Base-by-base conservation (phyloP, 2,888 invertebrate species). In the Rugalucina vietnamica region DNA sequence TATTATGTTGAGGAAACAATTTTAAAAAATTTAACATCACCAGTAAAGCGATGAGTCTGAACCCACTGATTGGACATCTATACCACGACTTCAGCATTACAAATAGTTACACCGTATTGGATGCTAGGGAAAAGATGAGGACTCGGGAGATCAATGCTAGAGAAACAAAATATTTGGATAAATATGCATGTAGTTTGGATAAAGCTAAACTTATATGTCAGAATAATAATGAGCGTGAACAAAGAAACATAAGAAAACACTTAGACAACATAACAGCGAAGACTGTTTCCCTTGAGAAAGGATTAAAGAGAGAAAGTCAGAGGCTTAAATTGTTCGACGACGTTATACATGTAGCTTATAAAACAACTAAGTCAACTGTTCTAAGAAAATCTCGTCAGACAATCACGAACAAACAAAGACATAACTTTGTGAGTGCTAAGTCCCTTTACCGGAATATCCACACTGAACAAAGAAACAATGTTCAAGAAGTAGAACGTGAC, bases 91-190 rank as follows among this genome's bases (percentile, higher is more conserved):
- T 79, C 10, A 86, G 65, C 54, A 88, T 90, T 29, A 82, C 79
- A 0, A 88, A 84, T 54, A 76, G 39, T 29, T 85, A 65, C 43
- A 87, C 86, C 0, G 81, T 82, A 1, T 80, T 92, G n/a, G 91
- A 91, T 36, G 91, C 88, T 14, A 88, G 89, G 70, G 91, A 92
- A 74, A 85, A 86, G 69, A 65, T 91, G 32, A 80, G 79, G 70
- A 91, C 91, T n/a, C 82, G 91, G 10, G 91, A 90, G 85, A 85
- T 89, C 21, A 91, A 92, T 77, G 90, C 89, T 10, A 73, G 92
- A 34, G 92, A 92, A 71, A 81, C 89, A 10, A 89, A 89, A 78
- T 77, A 88, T 50, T 72, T 92, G 21, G 87, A 83, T 34, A 85
- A 84, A 50, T 87, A 86, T 78, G 86, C 81, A 21, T 76, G 78